Evolutionary conservation across 2,113 vertebrate species (phyloP), one percentile per base, ranked within the genome.

Genomic region (Excalfactoria chinensis): DNA sequence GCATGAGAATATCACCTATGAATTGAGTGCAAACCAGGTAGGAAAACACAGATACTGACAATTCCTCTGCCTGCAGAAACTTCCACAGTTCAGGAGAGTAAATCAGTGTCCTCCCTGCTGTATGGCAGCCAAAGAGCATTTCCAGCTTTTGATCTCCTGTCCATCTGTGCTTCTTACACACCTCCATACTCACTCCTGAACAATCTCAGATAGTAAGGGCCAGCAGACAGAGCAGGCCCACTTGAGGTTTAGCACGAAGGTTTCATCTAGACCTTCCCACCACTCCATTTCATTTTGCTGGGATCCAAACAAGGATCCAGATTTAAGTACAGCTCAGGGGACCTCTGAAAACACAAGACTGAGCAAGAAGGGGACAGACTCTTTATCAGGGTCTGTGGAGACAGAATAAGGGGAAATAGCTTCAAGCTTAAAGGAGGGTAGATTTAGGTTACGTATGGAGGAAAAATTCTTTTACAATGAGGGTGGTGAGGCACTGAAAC

Each of bases 41-140:
- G 35, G 21, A 68, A 77, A 63, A 63, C 13, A 21, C 17, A 21
- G 17, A n/a, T 76, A 81, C 66, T n/a, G 10, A 40, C 18, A 46
- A 14, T 41, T 40, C 25, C n/a, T 56, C 74, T 66, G 22, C 35
- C 20, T 43, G 53, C 63, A 72, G 70, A 81, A 63, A 72, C 8
- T 21, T 48, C 56, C 32, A 43, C 16, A 22, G 32, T 37, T 58
- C 13, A 32, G 11, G 34, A 41, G 34, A 64, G 18, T 68, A 13
- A 20, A 71, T 13, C 34, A 53, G n/a, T 5, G 1, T 5, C 25
- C 43, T 46, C 56, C 26, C 49, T 34, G 55, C 0, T 1, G 0
- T 35, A 22, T 1, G 0, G 21, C 32, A 71, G 23, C 66, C 32
- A 56, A 1, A 0, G 44, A 49, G 9, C 15, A 48, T 44, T 59